Percentiles rank a stretch among this genome's conserved stretches.
These are phyloP conservation scores for Burhinus bistriatus DNA, from an alignment of 2,113 vertebrate genomes.

Conservation along the genomic window DNA sequence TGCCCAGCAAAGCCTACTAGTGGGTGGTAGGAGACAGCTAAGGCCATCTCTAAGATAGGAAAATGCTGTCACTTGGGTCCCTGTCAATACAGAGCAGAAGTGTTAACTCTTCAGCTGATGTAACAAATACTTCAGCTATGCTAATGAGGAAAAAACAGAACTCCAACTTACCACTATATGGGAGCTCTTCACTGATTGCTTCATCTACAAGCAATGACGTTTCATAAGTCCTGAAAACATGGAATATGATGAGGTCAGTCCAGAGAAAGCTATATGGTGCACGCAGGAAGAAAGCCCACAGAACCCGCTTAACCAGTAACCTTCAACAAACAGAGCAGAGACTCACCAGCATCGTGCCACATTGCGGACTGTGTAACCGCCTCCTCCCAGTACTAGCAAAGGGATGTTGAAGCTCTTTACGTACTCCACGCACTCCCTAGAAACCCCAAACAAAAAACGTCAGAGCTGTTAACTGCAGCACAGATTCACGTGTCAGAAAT, in stretches of 20 bases:
- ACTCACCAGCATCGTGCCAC: conserved; percentile 96
- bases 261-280: neutral
- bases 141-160: accelerated
- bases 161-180: conserved; percentile 89
- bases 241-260: neutral
- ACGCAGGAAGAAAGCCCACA: neutral
- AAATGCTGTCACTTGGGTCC: neutral
- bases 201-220: conserved; percentile 94
- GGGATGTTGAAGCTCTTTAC: conserved; percentile 98
- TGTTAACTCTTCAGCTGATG: neutral
- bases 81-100: neutral
- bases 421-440: conserved; percentile 95
- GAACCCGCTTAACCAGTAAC: neutral
- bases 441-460: neutral
- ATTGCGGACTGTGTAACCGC: conserved; percentile 96
- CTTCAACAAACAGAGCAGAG: neutral
- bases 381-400: conserved; percentile 93
- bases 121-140: neutral
- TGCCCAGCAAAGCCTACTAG: neutral
- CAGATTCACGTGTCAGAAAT: accelerated
- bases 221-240: conserved; percentile 88
- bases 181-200: conserved; percentile 95
- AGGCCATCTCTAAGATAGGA: neutral
- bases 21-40: neutral
- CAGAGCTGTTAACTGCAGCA: neutral